Evolutionary conservation across 2,888 invertebrate species (phyloP), one percentile per base, ranked within the genome.

Genomic region (Acleris laterana): DNA sequence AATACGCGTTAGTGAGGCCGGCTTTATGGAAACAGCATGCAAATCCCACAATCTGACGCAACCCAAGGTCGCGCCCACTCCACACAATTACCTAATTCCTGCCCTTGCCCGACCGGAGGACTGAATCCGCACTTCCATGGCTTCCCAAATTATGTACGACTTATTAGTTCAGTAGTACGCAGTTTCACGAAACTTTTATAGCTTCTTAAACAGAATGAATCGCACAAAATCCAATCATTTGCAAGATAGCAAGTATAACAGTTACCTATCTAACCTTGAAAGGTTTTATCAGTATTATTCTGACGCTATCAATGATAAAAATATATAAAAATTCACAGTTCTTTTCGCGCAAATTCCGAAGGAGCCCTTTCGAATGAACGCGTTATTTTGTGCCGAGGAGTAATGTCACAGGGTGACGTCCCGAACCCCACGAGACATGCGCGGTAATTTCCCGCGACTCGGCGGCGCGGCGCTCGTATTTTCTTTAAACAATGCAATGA

Each of bases 11-110:
- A 19, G 38, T 17, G 5, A 32, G n/a, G 38, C 38, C 38, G 19
- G 13, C 13, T 28, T 38, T 62, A 53, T 25, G 46, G 61, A n/a
- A 28, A n/a, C 46, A 32, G 46, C 46, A 62, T 62, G 52, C 53
- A 53, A 62, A 62, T 62, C 53, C 53, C 16, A 55, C 55, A 55
- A 42, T 42, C 17, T 60, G 61, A 52, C 52, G 53, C 32, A 52
- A 53, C n/a, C 19, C 52, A 46, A 62, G 53, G 61, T n/a, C 61
- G 13, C 61, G 16, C 44, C 61, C 58, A 28, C 46, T 22, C 51
- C 9, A 46, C 61, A 42, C 52, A 46, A 62, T 48, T 46, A 32
- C 53, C 53, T 32, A 52, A 7, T 62, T 62, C 46, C 53, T 53
- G 32, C 28, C 16, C 28, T 25, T 25, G 25, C 53, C 46, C 46